Evolutionary conservation across 92 coral and sea anemone species (phyloP).

Genomic region (Siderastrea siderea): DNA sequence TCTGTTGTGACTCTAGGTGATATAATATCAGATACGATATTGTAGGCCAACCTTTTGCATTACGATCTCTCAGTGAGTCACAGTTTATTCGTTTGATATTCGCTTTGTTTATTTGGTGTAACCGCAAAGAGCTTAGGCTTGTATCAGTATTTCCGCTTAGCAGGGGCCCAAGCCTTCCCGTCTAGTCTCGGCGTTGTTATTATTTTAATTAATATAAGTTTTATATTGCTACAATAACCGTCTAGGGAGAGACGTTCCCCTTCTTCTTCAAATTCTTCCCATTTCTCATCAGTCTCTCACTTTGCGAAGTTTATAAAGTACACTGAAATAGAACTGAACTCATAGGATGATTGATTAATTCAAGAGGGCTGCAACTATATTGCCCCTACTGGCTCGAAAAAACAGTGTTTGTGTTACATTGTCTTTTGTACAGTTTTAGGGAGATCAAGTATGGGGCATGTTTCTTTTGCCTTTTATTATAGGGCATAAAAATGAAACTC

Average conservation of each 20-base stretch:
- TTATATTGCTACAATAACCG: neutral
- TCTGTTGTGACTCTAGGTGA: neutral
- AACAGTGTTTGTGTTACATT: neutral
- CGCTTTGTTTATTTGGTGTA: neutral
- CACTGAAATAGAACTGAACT: neutral
- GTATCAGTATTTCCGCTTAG: constrained; percentile 18
- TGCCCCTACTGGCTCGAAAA: neutral
- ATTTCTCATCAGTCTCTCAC: neutral
- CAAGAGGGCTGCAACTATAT: neutral
- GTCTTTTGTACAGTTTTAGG: neutral
- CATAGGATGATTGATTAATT: neutral
- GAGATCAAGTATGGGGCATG: neutral
- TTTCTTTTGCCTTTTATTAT: neutral
- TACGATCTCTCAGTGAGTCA: neutral
- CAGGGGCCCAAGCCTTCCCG: constrained; percentile 1
- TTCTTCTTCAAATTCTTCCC: neutral
- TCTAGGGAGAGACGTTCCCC: neutral
- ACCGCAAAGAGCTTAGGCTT: constrained; percentile 3
- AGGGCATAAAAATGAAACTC: no score
- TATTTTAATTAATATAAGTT: neutral
- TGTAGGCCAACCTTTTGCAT: neutral
- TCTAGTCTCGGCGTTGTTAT: neutral
- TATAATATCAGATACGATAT: neutral
- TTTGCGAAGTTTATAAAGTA: neutral
- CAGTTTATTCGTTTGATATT: neutral